Evolutionary conservation across 2,888 invertebrate genomes (phyloP).

Genomic region (Ormyrus labotus): DNA sequence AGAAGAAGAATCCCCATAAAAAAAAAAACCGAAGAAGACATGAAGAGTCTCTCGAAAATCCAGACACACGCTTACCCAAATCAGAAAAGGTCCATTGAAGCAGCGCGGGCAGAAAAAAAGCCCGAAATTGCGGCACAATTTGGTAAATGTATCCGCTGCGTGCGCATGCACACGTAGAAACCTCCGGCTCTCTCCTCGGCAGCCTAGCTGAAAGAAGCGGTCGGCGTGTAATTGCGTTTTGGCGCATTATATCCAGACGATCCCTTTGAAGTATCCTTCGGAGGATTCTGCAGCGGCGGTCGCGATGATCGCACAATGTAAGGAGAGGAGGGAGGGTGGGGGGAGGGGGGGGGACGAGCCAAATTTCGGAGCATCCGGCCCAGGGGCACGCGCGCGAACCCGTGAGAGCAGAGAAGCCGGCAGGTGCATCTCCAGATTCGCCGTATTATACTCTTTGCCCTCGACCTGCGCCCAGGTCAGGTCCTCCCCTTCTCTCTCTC

Average conservation of each 20-base stretch:
- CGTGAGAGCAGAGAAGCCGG: conserved; percentile 50
- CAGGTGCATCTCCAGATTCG: conserved; percentile 60
- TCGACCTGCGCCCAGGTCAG: neutral
- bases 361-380: conserved; percentile 52
- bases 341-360: conserved; percentile 20
- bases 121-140: conserved; percentile 25
- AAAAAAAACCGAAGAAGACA: too few species aligned
- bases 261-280: conserved; percentile 39
- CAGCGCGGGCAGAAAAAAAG: too few species aligned
- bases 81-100: too few species aligned
- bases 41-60: too few species aligned
- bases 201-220: conserved; percentile 4
- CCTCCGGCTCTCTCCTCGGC: neutral
- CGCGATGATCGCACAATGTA: conserved; percentile 27
- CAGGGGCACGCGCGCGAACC: conserved; percentile 18
- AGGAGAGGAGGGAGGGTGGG: conserved; percentile 10
- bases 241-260: conserved; percentile 31
- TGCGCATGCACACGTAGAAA: neutral
- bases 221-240: conserved; percentile 32
- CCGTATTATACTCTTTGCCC: too few species aligned
- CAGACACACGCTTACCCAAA: too few species aligned
- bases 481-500: neutral
- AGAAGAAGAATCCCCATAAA: too few species aligned
- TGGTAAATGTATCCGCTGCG: neutral
- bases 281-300: conserved; percentile 16